Conservation (phyloP, 2,888 invertebrate genomes). For the Thyatira batis region DNA sequence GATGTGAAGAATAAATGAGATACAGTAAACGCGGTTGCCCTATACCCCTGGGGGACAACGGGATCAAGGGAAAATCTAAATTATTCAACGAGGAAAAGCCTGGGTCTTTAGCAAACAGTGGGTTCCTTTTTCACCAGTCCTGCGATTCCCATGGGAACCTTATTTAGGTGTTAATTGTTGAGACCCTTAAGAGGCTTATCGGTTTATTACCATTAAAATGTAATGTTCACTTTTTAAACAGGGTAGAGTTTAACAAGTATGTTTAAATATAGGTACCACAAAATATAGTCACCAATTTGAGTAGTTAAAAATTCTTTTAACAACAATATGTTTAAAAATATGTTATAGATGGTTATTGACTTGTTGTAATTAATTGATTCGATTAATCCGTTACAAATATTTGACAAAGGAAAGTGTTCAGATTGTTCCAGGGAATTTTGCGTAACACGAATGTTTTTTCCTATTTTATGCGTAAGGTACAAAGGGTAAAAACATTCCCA, state of each 20-base stretch:
- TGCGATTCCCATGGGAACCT: conserved; percentile 33
- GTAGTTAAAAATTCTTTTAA: no score
- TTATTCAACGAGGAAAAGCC: conserved; percentile 44
- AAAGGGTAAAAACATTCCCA: conserved; percentile 12
- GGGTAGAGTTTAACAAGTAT: no score
- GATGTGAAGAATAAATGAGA: conserved; percentile 38
- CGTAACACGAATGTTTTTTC: background rate
- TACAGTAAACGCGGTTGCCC: conserved; percentile 35
- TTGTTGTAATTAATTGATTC: no score
- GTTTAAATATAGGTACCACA: no score
- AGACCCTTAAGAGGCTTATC: conserved; percentile 29
- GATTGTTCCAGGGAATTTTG: no score
- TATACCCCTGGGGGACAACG: conserved; percentile 36
- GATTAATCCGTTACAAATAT: no score
- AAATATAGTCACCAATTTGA: no score
- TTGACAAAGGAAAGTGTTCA: no score
- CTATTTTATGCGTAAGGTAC: background rate
- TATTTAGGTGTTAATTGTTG: conserved; percentile 45
- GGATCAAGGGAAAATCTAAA: conserved; percentile 50
- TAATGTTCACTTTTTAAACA: no score
- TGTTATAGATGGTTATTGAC: no score
- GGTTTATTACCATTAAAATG: background rate
- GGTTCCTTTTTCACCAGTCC: conserved; percentile 43
- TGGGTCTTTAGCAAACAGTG: conserved; percentile 38
- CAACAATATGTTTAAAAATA: no score